These are phyloP conservation scores for Leuctra nigra DNA, from an alignment of 2,888 invertebrate species.

Conservation along the genomic window DNA sequence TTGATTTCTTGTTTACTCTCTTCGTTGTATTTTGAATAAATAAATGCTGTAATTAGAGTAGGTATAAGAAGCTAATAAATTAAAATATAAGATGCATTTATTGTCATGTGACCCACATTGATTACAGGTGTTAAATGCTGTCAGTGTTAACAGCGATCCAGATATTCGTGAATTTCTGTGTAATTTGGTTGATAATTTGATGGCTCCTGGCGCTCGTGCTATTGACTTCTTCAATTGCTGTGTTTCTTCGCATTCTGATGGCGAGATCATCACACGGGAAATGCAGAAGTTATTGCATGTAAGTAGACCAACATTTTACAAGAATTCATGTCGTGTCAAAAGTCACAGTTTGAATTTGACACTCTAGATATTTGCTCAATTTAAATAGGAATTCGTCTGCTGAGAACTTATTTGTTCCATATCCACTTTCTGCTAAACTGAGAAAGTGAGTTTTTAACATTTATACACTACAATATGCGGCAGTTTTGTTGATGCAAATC, in stretches of 20 bases:
- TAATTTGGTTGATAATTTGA: slow-evolving; percentile 33
- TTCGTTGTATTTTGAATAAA: too few species aligned
- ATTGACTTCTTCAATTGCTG: slow-evolving; percentile 32
- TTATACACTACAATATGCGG: too few species aligned
- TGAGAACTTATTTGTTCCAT: too few species aligned
- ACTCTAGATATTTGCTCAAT: too few species aligned
- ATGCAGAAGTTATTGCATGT: slow-evolving; percentile 31
- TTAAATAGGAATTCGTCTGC: too few species aligned
- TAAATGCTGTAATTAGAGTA: not conserved
- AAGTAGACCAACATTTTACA: slow-evolving; percentile 14
- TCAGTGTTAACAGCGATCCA: slow-evolving; percentile 34
- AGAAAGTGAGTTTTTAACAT: too few species aligned
- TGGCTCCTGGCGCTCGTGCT: slow-evolving; percentile 29
- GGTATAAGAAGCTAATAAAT: not conserved
- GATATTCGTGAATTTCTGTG: slow-evolving; percentile 36
- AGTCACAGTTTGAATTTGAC: too few species aligned
- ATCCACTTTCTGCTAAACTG: too few species aligned
- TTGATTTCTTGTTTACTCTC: too few species aligned
- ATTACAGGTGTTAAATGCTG: slow-evolving; percentile 34
- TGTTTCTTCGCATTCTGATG: slow-evolving; percentile 26
- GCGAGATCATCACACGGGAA: slow-evolving; percentile 26
- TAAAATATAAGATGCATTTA: not conserved
- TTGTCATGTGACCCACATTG: not conserved
- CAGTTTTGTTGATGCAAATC: too few species aligned
- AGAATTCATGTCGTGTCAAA: not conserved